Evolutionary conservation across 2,797 vertebrate genomes (phyloP).

Genomic region (Brachyalestes nurse): DNA sequence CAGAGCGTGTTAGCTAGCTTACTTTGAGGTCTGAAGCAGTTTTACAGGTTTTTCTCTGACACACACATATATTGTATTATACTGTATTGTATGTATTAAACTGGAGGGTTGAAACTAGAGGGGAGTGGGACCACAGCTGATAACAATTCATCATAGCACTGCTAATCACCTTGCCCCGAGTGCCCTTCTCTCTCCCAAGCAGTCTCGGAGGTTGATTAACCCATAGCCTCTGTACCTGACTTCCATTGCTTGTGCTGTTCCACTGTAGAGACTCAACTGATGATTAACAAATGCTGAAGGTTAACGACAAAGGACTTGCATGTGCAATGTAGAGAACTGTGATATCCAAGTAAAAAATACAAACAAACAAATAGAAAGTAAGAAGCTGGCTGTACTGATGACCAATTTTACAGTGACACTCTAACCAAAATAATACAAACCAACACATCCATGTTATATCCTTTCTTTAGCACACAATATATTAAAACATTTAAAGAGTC

Average conservation of each 20-base stretch:
- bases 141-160: neutral
- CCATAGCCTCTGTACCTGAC: neutral
- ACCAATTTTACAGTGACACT: too few relatives aligned
- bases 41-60: too few relatives aligned
- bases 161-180: neutral
- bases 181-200: neutral
- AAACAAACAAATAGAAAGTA: too few relatives aligned
- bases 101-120: too few relatives aligned
- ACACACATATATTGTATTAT: too few relatives aligned
- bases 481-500: neutral
- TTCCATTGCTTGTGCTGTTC: neutral
- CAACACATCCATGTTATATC: neutral
- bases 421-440: neutral
- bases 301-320: neutral
- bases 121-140: neutral
- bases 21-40: too few relatives aligned
- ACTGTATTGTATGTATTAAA: too few relatives aligned
- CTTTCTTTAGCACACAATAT: neutral
- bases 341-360: too few relatives aligned
- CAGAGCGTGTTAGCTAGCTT: too few relatives aligned
- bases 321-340: too few relatives aligned
- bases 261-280: neutral
- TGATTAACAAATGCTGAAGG: neutral
- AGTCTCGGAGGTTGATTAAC: neutral
- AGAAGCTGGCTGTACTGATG: rapidly evolving